Evolutionary conservation across 2,113 vertebrate species (phyloP), one percentile per base, ranked within the genome.

Genomic region (Campylomormyrus numenius): DNA sequence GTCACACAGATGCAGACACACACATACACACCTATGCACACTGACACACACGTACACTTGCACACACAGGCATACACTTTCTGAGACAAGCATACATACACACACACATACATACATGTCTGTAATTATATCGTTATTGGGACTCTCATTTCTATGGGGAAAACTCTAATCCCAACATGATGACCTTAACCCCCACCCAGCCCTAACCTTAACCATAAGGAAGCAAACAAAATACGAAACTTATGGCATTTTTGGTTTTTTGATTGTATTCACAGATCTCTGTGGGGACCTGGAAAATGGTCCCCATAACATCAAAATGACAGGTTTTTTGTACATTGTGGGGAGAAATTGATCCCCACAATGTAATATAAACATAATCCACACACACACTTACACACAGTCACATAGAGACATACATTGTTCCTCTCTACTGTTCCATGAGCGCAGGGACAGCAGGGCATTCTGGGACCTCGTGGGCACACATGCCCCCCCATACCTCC

Each of bases 371-470:
- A 52, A 52, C 17, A 49, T 7, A 9, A 62, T 7, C 1, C 77
- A 83, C 21, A 91, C 66, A 70, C 70, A 89, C 53, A 89, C 88
- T 86, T 77, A 84, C 66, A 89, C 74, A 90, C 90, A 91, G 90
- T 91, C 88, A 89, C 50, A 70, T 45, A 49, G 39, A 70, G 42
- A 35, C 2, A 77, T 42, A 66, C 88, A 90, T 91, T 92, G 91
- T 93, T 91, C 70, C 62, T 88, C 45, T 74, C 77, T 84, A 87
- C 88, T 86, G 86, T 90, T 92, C 91, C 87, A 89, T 90, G 90
- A 84, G 70, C 24, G n/a, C 9, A 50, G 49, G 77, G 87, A 91
- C 91, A 92, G 91, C 90, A 48, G 74, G 87, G 53, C 80, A 45
- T 87, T 88, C 87, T 89, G 87, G 74, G 85, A 90, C 56, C 48